These are phyloP conservation scores for Scortum barcoo DNA, from an alignment of 2,113 vertebrate genomes.

Conservation along the genomic window DNA sequence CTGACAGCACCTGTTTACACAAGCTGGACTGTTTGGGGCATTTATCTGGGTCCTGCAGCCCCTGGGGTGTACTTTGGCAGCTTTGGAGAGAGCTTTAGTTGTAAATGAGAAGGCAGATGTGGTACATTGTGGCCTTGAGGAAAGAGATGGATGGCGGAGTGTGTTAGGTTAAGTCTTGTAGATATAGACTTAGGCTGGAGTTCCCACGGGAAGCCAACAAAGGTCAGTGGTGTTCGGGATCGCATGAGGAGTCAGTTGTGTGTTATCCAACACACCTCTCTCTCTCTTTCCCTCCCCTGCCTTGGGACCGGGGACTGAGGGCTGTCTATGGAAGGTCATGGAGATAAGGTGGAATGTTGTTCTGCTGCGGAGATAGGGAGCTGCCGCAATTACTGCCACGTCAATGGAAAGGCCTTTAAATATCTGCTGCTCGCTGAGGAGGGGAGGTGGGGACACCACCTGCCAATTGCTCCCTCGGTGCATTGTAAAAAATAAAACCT, in stretches of 20 bases:
- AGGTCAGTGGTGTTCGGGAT: constrained; percentile 59
- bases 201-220: constrained; percentile 53
- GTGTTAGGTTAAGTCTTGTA: constrained; percentile 56
- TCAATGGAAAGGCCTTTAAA: constrained; percentile 68
- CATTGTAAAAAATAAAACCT: constrained; percentile 1
- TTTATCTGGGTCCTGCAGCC: constrained; percentile 46
- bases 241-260: constrained; percentile 32
- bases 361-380: constrained; percentile 60
- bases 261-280: constrained; percentile 33
- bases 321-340: constrained; percentile 75
- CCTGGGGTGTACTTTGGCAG: constrained; percentile 49
- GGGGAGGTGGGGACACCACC: constrained; percentile 10
- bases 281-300: constrained; percentile 1
- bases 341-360: constrained; percentile 74
- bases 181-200: constrained; percentile 44
- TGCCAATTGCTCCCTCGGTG: constrained; percentile 17
- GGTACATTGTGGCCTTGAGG: constrained; percentile 27
- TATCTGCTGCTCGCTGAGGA: constrained; percentile 44
- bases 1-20: constrained; percentile 60
- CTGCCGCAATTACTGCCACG: constrained; percentile 59
- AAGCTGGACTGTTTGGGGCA: constrained; percentile 32
- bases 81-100: constrained; percentile 42
- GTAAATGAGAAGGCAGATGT: constrained; percentile 58
- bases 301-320: constrained; percentile 48
- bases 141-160: constrained; percentile 47